Evolutionary conservation across 2,113 vertebrate genomes (phyloP).

Genomic region (Bos indicus): DNA sequence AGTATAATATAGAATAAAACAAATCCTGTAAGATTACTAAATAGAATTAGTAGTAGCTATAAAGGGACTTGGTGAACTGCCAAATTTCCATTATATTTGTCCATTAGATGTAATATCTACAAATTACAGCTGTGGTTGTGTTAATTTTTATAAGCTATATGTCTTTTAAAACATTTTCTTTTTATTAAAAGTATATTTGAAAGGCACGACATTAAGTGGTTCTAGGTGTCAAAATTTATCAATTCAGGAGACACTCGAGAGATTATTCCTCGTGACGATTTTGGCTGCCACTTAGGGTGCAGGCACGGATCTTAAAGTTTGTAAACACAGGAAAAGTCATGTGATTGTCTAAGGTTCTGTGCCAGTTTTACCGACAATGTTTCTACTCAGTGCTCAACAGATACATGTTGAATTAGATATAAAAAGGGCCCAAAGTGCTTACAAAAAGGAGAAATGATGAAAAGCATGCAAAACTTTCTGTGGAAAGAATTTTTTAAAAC

Average conservation of each 20-base stretch:
- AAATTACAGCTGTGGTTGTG: not conserved
- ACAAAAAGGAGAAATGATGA: not conserved
- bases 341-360: not conserved
- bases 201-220: not conserved
- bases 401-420: not conserved
- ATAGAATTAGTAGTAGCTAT: not conserved
- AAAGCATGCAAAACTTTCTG: not conserved
- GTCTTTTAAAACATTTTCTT: constrained; percentile 7
- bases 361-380: not conserved
- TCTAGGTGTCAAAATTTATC: constrained; percentile 8
- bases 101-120: not conserved
- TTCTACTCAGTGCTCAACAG: not conserved
- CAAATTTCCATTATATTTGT: not conserved
- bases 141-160: constrained; percentile 19
- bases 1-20: not conserved
- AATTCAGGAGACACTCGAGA: not conserved
- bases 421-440: not conserved
- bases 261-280: not conserved
- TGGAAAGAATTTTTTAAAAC: not conserved
- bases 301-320: not conserved
- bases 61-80: not conserved
- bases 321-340: not conserved
- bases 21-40: not conserved
- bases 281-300: not conserved
- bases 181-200: not conserved